phyloP scores from a whole-genome alignment of 2,113 vertebrate genomes.

The Eurystomus gularis region DNA sequence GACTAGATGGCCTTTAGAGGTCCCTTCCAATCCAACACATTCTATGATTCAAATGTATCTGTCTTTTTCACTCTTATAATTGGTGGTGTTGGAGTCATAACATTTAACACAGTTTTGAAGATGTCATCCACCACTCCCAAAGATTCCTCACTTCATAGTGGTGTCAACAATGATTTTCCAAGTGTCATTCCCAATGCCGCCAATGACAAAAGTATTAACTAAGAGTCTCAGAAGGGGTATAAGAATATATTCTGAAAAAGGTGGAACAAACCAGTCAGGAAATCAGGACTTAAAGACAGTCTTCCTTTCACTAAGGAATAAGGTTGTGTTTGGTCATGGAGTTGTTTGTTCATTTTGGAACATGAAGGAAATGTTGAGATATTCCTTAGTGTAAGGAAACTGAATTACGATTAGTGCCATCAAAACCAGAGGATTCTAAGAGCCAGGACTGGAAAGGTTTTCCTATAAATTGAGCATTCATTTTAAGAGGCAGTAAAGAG shows the following conservation, averaged over 20 bases:
- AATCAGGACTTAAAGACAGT: not conserved
- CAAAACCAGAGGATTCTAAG: not conserved
- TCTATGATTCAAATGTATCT: not conserved
- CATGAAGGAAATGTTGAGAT: not conserved
- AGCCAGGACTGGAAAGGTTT: slow-evolving; percentile 6
- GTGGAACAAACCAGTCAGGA: not conserved
- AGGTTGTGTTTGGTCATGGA: not conserved
- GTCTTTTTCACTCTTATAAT: not conserved
- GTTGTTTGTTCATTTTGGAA: not conserved
- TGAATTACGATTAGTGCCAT: slow-evolving; percentile 4
- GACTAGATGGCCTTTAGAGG: too few relatives aligned
- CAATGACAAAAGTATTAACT: not conserved
- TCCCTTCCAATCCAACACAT: too few relatives aligned
- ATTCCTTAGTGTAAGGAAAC: not conserved
- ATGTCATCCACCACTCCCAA: not conserved
- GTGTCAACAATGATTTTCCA: not conserved
- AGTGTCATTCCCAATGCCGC: not conserved
- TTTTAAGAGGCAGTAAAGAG: slow-evolving; percentile 46
- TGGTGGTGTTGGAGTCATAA: not conserved
- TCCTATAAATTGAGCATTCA: slow-evolving; percentile 44
- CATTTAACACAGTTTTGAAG: not conserved
- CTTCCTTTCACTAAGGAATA: not conserved
- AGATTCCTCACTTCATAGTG: not conserved
- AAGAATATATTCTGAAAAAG: not conserved
- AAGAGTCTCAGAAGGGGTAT: not conserved